Evolutionary conservation across 1,140 invertebrate genomes (phyloP), one percentile per base, ranked within the genome.

Genomic region (Zaprionus taronus): DNA sequence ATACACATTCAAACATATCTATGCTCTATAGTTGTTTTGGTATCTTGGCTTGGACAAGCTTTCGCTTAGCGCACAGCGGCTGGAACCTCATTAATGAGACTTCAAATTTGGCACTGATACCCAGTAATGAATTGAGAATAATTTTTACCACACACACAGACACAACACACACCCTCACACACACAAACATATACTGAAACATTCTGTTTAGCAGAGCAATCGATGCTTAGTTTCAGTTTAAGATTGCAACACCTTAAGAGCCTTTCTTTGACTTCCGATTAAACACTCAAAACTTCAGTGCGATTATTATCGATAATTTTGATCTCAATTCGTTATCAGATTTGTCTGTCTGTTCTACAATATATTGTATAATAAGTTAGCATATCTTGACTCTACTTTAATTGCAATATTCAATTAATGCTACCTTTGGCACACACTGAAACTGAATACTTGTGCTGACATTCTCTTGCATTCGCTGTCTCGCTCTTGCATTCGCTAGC

Each of bases 401-500:
- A 41, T 41, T 41, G 6, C 14, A 41, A 41, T 41, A n/a, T 41
- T n/a, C 12, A 15, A 41, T 41, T 5, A 49, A 49, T 22, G 20
- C 20, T 22, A 73, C 24, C 34, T 55, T 68, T 60, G 57, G 20
- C 76, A 65, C 64, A 79, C 74, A 79, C 77, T 67, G n/a, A 55
- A 44, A 47, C 38, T 5, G 20, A 36, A 66, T 57, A 66, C 55
- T 58, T 31, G 73, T 65, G 84, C 84, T 87, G 55, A 73, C 79
- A 83, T 74, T 71, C 78, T 87, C 77, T 79, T 70, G 81, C 84
- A 80, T 79, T 74, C 68, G 84, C 84, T 87, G 62, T 77, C 79
- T 89, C 78, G 80, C 80, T 87, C 80, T 79, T 70, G 81, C 84
- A 80, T 79, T 77, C 73, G 82, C 86, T 91, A 74, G 79, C 79